These are phyloP conservation scores for Anoura caudifer DNA, from an alignment of 2,113 vertebrate species.

Conservation along the genomic window DNA sequence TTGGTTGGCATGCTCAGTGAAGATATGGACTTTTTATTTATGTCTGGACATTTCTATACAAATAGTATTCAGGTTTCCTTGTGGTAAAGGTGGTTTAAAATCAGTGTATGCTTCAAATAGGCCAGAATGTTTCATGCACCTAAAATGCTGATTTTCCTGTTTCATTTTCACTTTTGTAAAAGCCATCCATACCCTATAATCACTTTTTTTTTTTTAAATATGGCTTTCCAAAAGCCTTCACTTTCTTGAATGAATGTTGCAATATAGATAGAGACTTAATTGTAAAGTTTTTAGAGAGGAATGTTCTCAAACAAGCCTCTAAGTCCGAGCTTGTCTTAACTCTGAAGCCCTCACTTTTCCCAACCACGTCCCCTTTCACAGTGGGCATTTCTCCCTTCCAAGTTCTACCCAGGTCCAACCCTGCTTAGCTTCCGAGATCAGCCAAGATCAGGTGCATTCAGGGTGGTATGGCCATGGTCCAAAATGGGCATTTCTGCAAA, in stretches of 20 bases:
- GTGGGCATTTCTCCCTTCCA: not conserved
- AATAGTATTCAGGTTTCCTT: not conserved
- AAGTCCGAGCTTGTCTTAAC: not conserved
- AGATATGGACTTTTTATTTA: not conserved
- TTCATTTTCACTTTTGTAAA: conserved; percentile 16
- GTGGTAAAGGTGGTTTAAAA: conserved; percentile 5
- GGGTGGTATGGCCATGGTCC: not conserved
- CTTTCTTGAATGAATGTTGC: not conserved
- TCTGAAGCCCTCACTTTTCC: not conserved
- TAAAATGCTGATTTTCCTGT: not conserved
- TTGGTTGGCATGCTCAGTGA: not conserved
- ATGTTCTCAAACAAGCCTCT: conserved; percentile 7
- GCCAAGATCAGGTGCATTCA: no score
- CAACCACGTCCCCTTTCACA: not conserved
- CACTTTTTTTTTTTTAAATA: conserved; percentile 1
- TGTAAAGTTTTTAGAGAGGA: conserved; percentile 43
- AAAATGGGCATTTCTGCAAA: not conserved
- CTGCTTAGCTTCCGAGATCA: no score
- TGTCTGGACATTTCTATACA: not conserved
- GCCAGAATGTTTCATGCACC: not conserved
- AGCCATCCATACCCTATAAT: not conserved
- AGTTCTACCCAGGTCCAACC: no score
- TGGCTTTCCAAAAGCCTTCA: not conserved
- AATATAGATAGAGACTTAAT: conserved; percentile 1
- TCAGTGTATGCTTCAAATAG: not conserved